Conservation (phyloP, 2,888 invertebrate genomes). For the Ochlodes sylvanus region DNA sequence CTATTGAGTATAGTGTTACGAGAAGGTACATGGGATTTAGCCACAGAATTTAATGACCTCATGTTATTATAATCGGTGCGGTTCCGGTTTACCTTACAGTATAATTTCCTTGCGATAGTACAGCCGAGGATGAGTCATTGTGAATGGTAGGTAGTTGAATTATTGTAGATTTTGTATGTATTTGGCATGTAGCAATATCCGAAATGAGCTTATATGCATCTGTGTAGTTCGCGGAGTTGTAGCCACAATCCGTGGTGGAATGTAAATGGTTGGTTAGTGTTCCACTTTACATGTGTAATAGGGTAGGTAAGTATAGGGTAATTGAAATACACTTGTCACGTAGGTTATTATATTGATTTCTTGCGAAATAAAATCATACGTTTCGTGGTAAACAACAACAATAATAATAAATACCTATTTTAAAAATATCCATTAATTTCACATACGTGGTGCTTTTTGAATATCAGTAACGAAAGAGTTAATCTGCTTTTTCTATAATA, state of each 20-base stretch:
- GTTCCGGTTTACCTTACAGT: constrained; percentile 10
- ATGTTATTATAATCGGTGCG: not conserved
- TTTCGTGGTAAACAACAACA: no score
- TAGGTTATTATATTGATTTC: no score
- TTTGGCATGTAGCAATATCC: constrained; percentile 5
- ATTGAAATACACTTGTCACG: no score
- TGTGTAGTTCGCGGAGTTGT: not conserved
- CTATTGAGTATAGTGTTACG: no score
- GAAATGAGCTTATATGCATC: not conserved
- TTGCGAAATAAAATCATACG: no score
- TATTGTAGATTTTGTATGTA: not conserved
- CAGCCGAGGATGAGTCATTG: constrained; percentile 5
- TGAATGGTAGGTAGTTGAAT: constrained; percentile 3
- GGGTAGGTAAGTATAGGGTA: not conserved
- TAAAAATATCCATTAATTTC: no score
- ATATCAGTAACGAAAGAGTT: no score
- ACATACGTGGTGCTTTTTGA: no score
- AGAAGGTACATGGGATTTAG: not conserved
- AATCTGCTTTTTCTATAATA: no score
- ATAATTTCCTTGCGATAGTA: constrained; percentile 8
- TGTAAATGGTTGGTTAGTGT: not conserved
- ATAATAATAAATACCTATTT: no score
- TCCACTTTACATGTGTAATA: not conserved
- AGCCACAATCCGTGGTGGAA: not conserved
- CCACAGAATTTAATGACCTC: constrained; percentile 3